These are phyloP conservation scores for Babyrousa celebensis DNA, from an alignment of 2,797 vertebrate species.

Conservation along the genomic window DNA sequence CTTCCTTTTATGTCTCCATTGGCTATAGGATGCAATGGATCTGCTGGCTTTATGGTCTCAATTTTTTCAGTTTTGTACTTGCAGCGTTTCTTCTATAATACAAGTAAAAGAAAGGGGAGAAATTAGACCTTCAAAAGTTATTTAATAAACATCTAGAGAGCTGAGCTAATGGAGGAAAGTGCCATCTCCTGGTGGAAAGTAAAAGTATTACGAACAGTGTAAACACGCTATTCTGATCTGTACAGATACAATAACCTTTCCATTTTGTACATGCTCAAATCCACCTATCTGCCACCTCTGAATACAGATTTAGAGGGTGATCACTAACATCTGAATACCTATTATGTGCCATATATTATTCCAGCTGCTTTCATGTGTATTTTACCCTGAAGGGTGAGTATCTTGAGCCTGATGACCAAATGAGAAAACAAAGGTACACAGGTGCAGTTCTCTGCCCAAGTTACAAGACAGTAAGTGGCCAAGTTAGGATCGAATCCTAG, in stretches of 20 bases:
- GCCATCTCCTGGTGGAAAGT: slow-evolving; percentile 71
- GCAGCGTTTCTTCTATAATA: slow-evolving; percentile 96
- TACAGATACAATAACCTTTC: neutral
- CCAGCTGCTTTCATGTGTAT: neutral
- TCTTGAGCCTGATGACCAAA: neutral
- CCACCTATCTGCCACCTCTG: neutral
- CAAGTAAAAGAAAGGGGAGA: slow-evolving; percentile 77
- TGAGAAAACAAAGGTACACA: slow-evolving; percentile 19
- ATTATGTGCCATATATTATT: neutral
- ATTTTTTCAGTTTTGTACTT: slow-evolving; percentile 97
- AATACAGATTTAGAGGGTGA: neutral
- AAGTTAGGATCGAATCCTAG: neutral
- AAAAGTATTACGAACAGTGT: neutral
- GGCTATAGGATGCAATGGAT: slow-evolving; percentile 89
- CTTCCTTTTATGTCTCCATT: slow-evolving; percentile 94
- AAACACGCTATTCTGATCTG: neutral
- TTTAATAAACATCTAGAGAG: neutral
- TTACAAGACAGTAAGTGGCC: neutral
- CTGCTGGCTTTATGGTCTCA: slow-evolving; percentile 93
- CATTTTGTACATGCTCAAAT: neutral
- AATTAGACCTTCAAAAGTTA: slow-evolving; percentile 35
- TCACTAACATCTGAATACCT: neutral
- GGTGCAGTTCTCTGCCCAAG: neutral
- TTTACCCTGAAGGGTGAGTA: neutral
- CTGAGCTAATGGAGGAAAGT: neutral